Base-by-base conservation (phyloP, 2,888 invertebrate genomes). In the Stenurella melanura region DNA sequence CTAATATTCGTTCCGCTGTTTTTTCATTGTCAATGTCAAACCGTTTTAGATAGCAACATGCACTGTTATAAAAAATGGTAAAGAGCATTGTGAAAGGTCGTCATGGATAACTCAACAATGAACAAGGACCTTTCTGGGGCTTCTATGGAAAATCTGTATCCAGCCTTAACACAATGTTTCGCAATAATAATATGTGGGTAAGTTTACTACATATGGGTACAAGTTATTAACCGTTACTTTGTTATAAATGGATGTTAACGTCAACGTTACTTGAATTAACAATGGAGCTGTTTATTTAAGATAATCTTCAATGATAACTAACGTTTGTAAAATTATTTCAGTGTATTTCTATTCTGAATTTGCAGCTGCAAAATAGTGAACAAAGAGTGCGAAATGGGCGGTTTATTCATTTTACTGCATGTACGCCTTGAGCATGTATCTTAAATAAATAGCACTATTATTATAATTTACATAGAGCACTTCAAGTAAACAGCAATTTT, bases 161-260 rank as follows among this genome's bases (percentile, higher is more conserved):
- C 97, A 77, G 98, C 98, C 11, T 90, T 98, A 78, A 93, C 96
- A 80, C 95, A 98, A 91, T 97, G 97, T 88, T 98, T 98, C 90
- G 96, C 94, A 60, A 95, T 97, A 71, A 97, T 97, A 86, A 90
- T 97, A 83, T 95, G 96, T 88, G 97, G 97, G 96, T 97, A 91
- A 93, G 93, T 91, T 2, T 34, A 34, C 5, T 34, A 34, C 30
- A 9, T 6, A 34, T 7, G 30, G 7, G 21, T 26, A 26, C 21
- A 26, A 26, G 4, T 26, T 26, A 26, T 26, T 26, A 26, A 26
- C 21, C 21, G 21, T 26, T 26, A 4, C 21, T 4, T 3, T 26
- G 4, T 26, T 26, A 34, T 34, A 34, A 9, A 2, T 34, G 3
- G 30, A 9, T 7, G 7, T 34, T 34, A 9, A 34, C 30, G 9